phyloP scores from a whole-genome alignment of 2,888 invertebrate genomes.

The Halictus ligatus region DNA sequence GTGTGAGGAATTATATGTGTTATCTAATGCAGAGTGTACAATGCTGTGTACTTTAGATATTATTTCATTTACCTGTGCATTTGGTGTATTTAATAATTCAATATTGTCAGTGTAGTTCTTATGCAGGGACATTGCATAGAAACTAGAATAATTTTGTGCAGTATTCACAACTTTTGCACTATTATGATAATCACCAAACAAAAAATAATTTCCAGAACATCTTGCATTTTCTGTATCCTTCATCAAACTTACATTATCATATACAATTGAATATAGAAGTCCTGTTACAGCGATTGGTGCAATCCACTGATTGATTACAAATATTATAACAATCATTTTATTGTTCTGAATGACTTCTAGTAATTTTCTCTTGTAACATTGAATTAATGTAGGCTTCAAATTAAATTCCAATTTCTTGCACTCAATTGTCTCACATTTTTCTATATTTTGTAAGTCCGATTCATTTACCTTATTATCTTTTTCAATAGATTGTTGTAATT shows the following conservation, averaged over 20 bases:
- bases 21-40: constrained; percentile 63
- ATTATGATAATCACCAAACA: constrained; percentile 70
- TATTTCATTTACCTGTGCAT: constrained; percentile 65
- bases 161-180: background rate
- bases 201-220: constrained; percentile 74
- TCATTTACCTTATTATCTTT: background rate
- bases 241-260: constrained; percentile 50
- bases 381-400: constrained; percentile 13
- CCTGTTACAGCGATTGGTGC: constrained; percentile 74
- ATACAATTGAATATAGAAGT: constrained; percentile 68
- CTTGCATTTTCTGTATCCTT: constrained; percentile 54
- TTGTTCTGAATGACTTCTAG: constrained; percentile 19
- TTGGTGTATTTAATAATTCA: constrained; percentile 46
- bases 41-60: constrained; percentile 74
- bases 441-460: background rate
- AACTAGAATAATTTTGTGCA: constrained; percentile 29
- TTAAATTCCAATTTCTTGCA: constrained; percentile 6
- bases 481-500: background rate
- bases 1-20: constrained; percentile 9
- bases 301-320: constrained; percentile 77
- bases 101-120: constrained; percentile 63
- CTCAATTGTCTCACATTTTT: constrained; percentile 1
- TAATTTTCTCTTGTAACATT: constrained; percentile 17
- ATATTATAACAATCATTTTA: constrained; percentile 56
- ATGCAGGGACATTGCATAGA: constrained; percentile 23